These are phyloP conservation scores for Styela plicata DNA, from an alignment of 23 tunicate genomes.

Conservation along the genomic window DNA sequence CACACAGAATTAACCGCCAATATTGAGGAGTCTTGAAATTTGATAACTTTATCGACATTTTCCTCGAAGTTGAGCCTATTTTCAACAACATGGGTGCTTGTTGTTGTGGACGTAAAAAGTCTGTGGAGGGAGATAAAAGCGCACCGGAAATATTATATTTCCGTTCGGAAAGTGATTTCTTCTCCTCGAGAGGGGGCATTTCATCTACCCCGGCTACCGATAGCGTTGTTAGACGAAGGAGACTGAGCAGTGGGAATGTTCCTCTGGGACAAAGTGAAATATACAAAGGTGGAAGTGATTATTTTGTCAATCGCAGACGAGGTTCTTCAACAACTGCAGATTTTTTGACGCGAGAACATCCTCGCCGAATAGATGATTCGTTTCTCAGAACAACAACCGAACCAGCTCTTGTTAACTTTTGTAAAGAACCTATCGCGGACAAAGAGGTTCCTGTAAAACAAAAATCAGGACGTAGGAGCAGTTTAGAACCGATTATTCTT, in stretches of 20 bases:
- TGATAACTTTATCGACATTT: too few relatives aligned
- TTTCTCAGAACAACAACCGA: neutral
- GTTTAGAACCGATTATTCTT: conserved; percentile 25
- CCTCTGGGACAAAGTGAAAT: conserved; percentile 1
- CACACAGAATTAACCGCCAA: too few relatives aligned
- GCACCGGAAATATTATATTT: conserved; percentile 27
- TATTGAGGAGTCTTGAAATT: too few relatives aligned
- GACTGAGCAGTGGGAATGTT: neutral
- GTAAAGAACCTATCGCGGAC: neutral
- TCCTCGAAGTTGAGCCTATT: too few relatives aligned
- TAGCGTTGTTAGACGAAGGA: conserved; percentile 5
- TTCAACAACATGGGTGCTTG: conserved; percentile 13
- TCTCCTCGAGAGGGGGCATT: neutral
- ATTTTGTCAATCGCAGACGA: neutral
- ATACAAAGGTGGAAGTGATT: neutral
- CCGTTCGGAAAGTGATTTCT: neutral
- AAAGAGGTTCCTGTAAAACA: neutral
- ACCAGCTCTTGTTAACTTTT: neutral
- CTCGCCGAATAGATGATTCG: neutral
- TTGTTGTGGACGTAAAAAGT: conserved; percentile 7
- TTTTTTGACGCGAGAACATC: neutral
- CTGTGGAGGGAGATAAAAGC: conserved; percentile 2
- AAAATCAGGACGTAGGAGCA: conserved; percentile 7
- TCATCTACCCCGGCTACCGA: conserved; percentile 2
- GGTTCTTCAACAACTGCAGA: conserved; percentile 7